phyloP scores from a whole-genome alignment of 2,113 vertebrate species.

The Triplophysa siluroides region DNA sequence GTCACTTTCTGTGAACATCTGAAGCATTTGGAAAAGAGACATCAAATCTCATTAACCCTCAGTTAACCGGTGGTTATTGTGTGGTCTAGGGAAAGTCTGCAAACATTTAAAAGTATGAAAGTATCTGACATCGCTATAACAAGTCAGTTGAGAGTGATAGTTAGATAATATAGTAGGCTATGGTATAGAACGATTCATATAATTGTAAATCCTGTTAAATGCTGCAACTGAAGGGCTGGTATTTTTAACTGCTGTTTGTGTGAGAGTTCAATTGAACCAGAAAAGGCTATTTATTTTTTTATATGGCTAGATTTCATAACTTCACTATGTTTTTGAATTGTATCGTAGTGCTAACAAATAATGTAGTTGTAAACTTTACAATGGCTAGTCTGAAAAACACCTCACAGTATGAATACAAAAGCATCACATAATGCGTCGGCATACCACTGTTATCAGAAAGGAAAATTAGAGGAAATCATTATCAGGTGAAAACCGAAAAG shows the following conservation, averaged over 20 bases:
- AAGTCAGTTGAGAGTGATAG: not conserved
- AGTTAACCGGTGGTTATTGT: not conserved
- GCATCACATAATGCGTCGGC: not conserved
- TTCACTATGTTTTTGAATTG: not conserved
- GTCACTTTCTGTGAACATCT: not conserved
- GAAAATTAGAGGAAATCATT: constrained; percentile 47
- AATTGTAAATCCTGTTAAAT: not conserved
- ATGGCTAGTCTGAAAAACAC: not conserved
- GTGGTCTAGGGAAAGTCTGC: not conserved
- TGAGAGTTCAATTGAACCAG: constrained; percentile 5
- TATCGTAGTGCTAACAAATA: not conserved
- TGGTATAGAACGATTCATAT: too few relatives aligned
- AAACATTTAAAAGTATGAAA: not conserved
- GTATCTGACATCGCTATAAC: not conserved
- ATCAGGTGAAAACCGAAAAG: constrained; percentile 34
- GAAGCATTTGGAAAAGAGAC: not conserved
- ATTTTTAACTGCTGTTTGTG: not conserved
- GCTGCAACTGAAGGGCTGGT: not conserved
- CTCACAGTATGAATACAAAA: not conserved
- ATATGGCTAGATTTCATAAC: not conserved
- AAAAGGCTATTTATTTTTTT: not conserved
- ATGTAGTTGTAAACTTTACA: too few relatives aligned
- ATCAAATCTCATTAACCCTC: not conserved
- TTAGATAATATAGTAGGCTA: not conserved
- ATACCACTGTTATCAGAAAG: constrained; percentile 30